phyloP scores from a whole-genome alignment of 2,888 invertebrate genomes.

The Capitulum mitella region DNA sequence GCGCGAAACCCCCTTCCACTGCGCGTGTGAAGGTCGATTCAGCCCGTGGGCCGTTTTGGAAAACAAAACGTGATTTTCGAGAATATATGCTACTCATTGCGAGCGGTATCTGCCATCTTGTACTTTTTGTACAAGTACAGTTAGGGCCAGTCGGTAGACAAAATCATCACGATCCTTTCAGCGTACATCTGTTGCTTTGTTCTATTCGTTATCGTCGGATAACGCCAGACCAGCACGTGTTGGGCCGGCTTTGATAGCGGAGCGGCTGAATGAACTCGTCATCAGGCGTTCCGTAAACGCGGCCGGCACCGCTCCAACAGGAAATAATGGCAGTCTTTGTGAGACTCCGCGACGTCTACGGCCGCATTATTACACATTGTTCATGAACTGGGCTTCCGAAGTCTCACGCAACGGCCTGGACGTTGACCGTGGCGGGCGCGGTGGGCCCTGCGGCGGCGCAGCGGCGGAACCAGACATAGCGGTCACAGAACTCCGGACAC shows the following conservation, averaged over 20 bases:
- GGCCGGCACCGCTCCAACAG: not conserved
- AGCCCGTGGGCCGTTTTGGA: no score
- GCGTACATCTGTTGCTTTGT: not conserved
- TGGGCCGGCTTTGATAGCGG: not conserved
- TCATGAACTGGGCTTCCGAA: not conserved
- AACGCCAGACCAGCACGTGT: not conserved
- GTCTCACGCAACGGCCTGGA: slow-evolving; percentile 11
- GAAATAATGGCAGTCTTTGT: not conserved
- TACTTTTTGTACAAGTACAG: no score
- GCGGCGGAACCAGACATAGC: no score
- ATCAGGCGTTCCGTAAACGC: not conserved
- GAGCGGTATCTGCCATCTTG: no score
- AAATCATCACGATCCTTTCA: not conserved
- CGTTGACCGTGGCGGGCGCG: slow-evolving; percentile 10
- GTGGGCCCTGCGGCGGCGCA: not conserved
- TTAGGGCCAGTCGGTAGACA: no score
- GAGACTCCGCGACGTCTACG: not conserved
- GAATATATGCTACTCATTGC: no score
- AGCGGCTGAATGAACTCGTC: not conserved
- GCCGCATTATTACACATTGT: not conserved
- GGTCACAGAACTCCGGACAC: no score
- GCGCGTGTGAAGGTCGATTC: no score
- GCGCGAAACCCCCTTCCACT: no score
- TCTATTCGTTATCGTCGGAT: not conserved
- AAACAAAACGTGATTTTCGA: no score